Base-by-base conservation (phyloP, 2,797 vertebrate species). In the Aldrovandia affinis region DNA sequence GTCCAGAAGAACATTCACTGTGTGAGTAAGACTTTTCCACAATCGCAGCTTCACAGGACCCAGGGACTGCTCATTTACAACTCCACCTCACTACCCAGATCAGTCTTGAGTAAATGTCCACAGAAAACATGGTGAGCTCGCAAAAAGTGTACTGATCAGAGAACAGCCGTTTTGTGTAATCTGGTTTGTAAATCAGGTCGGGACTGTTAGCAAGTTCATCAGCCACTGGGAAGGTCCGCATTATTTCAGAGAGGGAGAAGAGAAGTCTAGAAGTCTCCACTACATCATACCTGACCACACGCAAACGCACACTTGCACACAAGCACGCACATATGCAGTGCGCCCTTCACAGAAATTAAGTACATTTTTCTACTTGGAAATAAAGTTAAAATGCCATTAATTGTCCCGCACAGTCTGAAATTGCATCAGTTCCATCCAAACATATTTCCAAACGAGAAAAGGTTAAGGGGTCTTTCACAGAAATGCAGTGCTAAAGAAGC, bases 31-130 rank as follows among this genome's bases (percentile, higher is more conserved):
- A 73, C 30, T 36, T 73, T 70, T 73, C 7, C 68, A 73, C 30
- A 73, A 6, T 73, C 15, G 15, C 20, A 8, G 68, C 68, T 33
- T 18, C 30, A 36, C 18, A 20, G 68, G 68, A 70, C 15, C 14
- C 68, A 50, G 12, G 6, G 20, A 73, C 36, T 73, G 30, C 39
- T 30, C 20, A 14, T 73, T 73, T 73, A 2, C 68, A 73, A 36
- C 68, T 73, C 36, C 20, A 28, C 28, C 12, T 36, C 14, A 68
- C 30, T 68, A 68, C 63, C 28, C 12, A 33, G 30, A 33, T 63
- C 59, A 63, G 59, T 8, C 59, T 63, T 28, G n/a, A 63, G n/a
- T 63, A 63, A 63, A 63, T 28, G 59, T 65, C 63, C 63, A 65
- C 63, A 65, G 63, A 30, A 65, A 65, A 65, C 28, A n/a, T 33